These are phyloP conservation scores for Onchidella celtica DNA, from an alignment of 2,888 invertebrate species.

Conservation along the genomic window DNA sequence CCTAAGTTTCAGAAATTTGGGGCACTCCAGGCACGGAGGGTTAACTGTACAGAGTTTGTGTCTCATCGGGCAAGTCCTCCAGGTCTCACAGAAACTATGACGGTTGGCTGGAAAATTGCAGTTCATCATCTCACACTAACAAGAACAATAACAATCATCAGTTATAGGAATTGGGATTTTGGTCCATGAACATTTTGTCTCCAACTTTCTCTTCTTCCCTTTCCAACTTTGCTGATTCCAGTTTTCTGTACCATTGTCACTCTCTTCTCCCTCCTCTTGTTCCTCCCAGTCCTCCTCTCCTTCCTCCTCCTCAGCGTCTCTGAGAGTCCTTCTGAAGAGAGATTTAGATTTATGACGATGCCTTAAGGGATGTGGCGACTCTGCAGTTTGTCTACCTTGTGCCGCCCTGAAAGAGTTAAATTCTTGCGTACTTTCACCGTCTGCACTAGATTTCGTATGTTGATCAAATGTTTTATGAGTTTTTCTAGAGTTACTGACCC, in stretches of 20 bases:
- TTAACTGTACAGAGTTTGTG: no score
- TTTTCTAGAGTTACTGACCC: neutral
- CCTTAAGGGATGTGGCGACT: neutral
- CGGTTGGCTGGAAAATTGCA: no score
- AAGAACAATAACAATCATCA: slow-evolving; percentile 64
- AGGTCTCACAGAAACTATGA: no score
- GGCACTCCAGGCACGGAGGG: no score
- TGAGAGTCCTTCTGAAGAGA: neutral
- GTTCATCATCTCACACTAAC: slow-evolving; percentile 44
- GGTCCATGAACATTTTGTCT: slow-evolving; percentile 64
- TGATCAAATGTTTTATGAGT: no score
- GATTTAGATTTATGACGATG: no score
- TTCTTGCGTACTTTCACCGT: neutral
- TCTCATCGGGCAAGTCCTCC: no score
- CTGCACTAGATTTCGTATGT: no score
- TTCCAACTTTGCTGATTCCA: slow-evolving; percentile 44
- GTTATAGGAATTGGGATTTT: slow-evolving; percentile 63
- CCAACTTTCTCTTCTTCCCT: slow-evolving; percentile 38
- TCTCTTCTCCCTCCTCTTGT: slow-evolving; percentile 21
- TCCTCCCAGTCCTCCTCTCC: no score
- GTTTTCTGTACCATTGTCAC: slow-evolving; percentile 52
- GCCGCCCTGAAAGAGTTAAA: neutral
- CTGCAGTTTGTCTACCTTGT: neutral
- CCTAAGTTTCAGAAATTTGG: no score
- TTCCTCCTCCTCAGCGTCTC: neutral